Evolutionary conservation across 2,888 invertebrate genomes (phyloP).

Genomic region (Pseudococcus viburni): DNA sequence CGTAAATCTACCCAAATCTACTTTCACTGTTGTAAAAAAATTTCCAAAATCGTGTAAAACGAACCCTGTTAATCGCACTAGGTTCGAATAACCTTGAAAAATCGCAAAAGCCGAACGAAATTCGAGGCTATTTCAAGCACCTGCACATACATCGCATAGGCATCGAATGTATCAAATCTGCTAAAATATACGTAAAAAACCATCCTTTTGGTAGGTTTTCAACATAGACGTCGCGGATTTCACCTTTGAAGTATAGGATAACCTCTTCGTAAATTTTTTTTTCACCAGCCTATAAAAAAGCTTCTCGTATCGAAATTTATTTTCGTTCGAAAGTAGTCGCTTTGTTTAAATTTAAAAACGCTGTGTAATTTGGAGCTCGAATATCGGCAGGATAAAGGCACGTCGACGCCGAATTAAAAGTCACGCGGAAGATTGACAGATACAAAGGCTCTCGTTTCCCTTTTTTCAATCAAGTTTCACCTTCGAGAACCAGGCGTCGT

Average conservation of each 20-base stretch:
- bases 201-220: background rate
- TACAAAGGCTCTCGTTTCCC: constrained; percentile 7
- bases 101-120: background rate
- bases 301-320: background rate
- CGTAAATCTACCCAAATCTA: too few species aligned
- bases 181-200: background rate
- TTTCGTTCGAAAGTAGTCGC: background rate
- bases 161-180: background rate
- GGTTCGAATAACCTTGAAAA: background rate
- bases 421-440: constrained; percentile 25
- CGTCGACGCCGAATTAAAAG: constrained; percentile 11
- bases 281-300: background rate
- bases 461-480: constrained; percentile 1
- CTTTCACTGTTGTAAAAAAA: too few species aligned
- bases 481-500: background rate
- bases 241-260: background rate
- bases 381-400: background rate
- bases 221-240: background rate
- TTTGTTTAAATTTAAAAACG: background rate
- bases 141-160: background rate
- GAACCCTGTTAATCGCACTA: too few species aligned
- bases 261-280: background rate
- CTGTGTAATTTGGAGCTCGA: background rate
- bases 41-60: too few species aligned
- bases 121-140: background rate